Base-by-base conservation (phyloP, 2,113 vertebrate genomes). In the Eolophus roseicapilla region DNA sequence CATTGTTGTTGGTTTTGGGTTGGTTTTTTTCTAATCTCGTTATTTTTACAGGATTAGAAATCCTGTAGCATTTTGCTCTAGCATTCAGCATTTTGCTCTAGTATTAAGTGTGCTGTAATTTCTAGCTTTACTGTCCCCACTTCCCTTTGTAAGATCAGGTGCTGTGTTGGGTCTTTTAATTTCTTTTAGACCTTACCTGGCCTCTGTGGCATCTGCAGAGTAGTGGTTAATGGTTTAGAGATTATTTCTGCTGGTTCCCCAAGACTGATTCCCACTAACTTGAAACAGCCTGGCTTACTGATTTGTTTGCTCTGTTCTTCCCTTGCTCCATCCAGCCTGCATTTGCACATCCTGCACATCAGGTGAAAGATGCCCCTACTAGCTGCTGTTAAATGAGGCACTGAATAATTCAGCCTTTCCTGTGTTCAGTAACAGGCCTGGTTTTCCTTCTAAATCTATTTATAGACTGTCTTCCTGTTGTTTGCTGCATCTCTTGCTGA, bases 1-100 rank as follows among this genome's bases (percentile, higher is more conserved):
- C 60, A 19, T 44, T 55, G 35, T 50, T 33, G 21, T 41, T 62
- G 33, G 5, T 57, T 68, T 16, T 63, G 16, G 24, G 17, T 7
- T 47, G 5, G 3, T 9, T 50, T 25, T 47, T 52, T 62, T 13
- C 37, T 67, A 47, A 64, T 92, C 23, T 84, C 43, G 37, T 63
- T 86, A 39, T 92, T 92, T 86, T 95, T 87, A 78, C 18, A 75
- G 46, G 41, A 60, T 86, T 92, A 75, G 35, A 75, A 95, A 53
- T 63, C 31, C 60, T 83, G 44, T 23, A 80, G 19, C n/a, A 27
- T 8, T 35, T 41, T 65, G 12, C 37, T 88, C 17, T 15, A 41
- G 19, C 80, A 79, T 57, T 33, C 29, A 57, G 31, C 31, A n/a
- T n/a, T n/a, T n/a, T 57, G 20, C 41, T 67, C 59, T 59, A 31